Evolutionary conservation across 1,140 invertebrate genomes (phyloP).

Genomic region (Augochlora pura): DNA sequence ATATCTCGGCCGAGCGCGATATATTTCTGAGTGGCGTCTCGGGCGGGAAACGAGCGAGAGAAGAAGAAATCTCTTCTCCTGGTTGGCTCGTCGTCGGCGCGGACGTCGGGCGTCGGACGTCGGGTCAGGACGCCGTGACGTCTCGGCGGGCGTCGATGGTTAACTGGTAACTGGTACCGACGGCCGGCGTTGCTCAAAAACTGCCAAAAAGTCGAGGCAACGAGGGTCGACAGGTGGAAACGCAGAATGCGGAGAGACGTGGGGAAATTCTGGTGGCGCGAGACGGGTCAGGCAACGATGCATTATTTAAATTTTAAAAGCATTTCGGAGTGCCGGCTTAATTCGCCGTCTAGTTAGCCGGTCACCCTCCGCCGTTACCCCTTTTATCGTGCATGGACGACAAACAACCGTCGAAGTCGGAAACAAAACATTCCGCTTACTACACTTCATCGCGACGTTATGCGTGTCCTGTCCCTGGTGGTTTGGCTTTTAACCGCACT

Average conservation of each 20-base stretch:
- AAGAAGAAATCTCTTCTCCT: conserved; percentile 20
- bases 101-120: not conserved
- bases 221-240: conserved; percentile 61
- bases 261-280: conserved; percentile 36
- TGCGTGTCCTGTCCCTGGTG: too few species aligned
- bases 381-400: conserved; percentile 23
- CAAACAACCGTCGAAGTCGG: conserved; percentile 31
- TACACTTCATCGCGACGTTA: not conserved
- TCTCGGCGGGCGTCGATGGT: conserved; percentile 44
- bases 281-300: conserved; percentile 53
- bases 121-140: conserved; percentile 24
- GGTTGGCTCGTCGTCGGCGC: conserved; percentile 10
- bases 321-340: conserved; percentile 59
- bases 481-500: too few species aligned
- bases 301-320: conserved; percentile 68
- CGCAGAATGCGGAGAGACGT: conserved; percentile 26
- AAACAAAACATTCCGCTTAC: not conserved
- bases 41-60: conserved; percentile 5
- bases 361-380: not conserved
- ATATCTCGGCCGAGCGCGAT: conserved; percentile 6
- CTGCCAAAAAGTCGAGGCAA: conserved; percentile 62
- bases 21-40: conserved; percentile 14
- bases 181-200: conserved; percentile 49
- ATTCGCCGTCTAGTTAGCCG: conserved; percentile 58
- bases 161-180: conserved; percentile 44